Percentiles rank a stretch among this genome's conserved stretches.
phyloP scores from a whole-genome alignment of 92 coral and sea anemone species.

The Phenganax marumi region DNA sequence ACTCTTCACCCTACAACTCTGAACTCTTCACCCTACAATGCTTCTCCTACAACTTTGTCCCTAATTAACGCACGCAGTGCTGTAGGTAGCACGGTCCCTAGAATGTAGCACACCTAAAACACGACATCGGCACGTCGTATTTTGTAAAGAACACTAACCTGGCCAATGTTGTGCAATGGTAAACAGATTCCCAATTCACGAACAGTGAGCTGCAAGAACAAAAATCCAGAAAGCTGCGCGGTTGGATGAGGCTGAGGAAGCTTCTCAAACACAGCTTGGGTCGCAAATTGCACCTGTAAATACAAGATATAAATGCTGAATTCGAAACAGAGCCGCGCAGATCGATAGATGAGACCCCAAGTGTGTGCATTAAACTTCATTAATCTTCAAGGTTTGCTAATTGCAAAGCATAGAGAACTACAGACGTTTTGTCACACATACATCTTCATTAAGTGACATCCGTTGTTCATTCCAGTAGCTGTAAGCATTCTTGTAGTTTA shows the following conservation, averaged over 20 bases:
- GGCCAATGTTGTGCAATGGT: conserved; percentile 72
- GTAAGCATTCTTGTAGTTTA: conserved; percentile 98
- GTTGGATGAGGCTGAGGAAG: conserved; percentile 89
- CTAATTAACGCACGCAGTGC: no score
- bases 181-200: conserved; percentile 88
- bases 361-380: no score
- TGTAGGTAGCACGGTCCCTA: no score
- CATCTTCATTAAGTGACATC: conserved; percentile 91
- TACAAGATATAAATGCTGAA: background rate
- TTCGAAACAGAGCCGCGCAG: background rate
- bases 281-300: conserved; percentile 87
- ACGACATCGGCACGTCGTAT: background rate
- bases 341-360: no score
- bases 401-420: background rate
- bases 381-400: no score
- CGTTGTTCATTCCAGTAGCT: conserved; percentile 98
- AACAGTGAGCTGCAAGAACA: conserved; percentile 92
- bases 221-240: conserved; percentile 86
- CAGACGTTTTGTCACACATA: conserved; percentile 40
- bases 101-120: no score
- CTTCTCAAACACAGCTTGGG: conserved; percentile 94
- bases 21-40: no score
- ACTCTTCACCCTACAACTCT: no score
- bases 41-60: no score
- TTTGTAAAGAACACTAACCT: conserved; percentile 45